Base-by-base conservation (phyloP, 2,113 vertebrate species). In the Psittacara wagleri region DNA sequence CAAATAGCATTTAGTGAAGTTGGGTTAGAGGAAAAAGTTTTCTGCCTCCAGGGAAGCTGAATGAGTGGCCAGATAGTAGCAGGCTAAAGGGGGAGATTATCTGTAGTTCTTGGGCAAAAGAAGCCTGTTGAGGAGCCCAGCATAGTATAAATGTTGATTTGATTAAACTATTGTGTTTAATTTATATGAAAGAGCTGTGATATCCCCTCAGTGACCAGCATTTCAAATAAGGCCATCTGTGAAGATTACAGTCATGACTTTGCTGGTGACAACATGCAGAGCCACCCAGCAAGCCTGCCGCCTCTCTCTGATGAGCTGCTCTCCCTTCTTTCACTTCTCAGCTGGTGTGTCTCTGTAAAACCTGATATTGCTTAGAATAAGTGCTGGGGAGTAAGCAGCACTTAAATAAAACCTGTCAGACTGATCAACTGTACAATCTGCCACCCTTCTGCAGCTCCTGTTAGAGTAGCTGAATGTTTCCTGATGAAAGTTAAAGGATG, bases 341-440 rank as follows among this genome's bases (percentile, higher is more conserved):
- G 73, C 86, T 55, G 44, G 14, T 0, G 3, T 86, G 54, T 78
- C 64, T 88, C n/a, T 2, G 0, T 25, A 44, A 86, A 88, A 63
- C 37, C 19, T 90, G 28, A 17, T 54, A 9, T 55, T 52, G 88
- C 67, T 52, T 90, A 25, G 75, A 31, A 68, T 16, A 72, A 69
- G 76, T 91, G 87, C 54, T 63, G 49, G 24, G 64, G 51, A 92
- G 54, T 8, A 63, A 62, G 88, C 3, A 0, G 62, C 37, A 11
- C 90, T 93, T 88, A 86, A 90, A 88, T 93, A 95, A 94, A 96
- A 94, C 83, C 78, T 92, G 95, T 70, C 96, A 96, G 95, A 96
- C 94, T n/a, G 54, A 94, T 94, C 95, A 90, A 2, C 83, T 92
- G 63, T 73, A 13, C 94, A 94, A 44, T 92, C 92, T 96, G 90